phyloP scores from a whole-genome alignment of 64 coral and sea anemone genomes.

The Montipora efflorescens region DNA sequence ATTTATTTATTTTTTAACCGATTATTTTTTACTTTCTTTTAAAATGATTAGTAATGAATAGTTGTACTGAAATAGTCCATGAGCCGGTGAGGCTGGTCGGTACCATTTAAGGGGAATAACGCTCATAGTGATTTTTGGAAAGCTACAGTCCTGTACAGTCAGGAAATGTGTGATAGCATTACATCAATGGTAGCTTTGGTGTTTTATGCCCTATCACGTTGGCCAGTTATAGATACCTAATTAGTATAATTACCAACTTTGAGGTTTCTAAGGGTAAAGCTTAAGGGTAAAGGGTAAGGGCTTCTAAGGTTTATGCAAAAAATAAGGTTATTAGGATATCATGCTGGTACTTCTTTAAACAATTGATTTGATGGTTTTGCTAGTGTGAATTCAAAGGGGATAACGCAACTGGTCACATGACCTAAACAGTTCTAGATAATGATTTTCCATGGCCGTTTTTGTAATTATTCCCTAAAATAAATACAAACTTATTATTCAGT shows the following conservation, averaged over 20 bases:
- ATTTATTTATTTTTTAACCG: too few species aligned
- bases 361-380: not conserved
- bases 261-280: not conserved
- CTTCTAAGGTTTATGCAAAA: not conserved
- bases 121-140: not conserved
- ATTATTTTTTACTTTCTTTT: too few species aligned
- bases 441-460: not conserved
- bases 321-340: not conserved
- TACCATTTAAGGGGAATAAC: constrained; percentile 5
- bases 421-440: not conserved
- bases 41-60: too few species aligned
- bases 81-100: not conserved
- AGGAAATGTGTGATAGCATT: constrained; percentile 6
- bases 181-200: not conserved
- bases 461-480: not conserved
- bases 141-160: not conserved
- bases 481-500: not conserved
- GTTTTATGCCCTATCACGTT: constrained; percentile 1
- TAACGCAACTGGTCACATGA: not conserved
- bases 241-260: not conserved
- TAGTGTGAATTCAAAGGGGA: not conserved
- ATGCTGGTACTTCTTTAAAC: not conserved
- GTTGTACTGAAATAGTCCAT: not conserved
- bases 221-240: not conserved
- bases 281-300: not conserved